A percentile compares a stretch with the other conserved stretches of the same genome.
Conservation (phyloP, 2,113 vertebrate genomes). For the Glaucomys volans region DNA sequence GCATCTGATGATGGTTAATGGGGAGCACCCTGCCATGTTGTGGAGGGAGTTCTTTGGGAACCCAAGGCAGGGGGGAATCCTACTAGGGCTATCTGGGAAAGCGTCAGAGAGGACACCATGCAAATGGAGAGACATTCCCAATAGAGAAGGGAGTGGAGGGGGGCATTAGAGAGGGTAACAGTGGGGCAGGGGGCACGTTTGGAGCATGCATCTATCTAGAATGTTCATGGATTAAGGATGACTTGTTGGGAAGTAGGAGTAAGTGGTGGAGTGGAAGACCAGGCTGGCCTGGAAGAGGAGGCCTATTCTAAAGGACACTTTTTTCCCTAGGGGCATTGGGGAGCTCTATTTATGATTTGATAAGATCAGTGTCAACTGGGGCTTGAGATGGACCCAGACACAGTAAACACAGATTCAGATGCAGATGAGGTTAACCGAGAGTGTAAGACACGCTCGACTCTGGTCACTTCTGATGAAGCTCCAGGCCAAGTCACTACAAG, state of each 20-base stretch:
- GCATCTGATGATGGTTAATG: too few relatives aligned
- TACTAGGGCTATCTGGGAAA: not conserved
- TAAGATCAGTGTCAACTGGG: not conserved
- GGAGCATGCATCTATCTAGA: not conserved
- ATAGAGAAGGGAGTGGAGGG: not conserved
- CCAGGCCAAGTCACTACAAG: not conserved
- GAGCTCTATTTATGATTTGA: not conserved
- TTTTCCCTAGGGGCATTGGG: not conserved
- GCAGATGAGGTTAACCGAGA: not conserved
- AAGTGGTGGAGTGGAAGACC: not conserved
- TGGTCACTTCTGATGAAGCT: not conserved
- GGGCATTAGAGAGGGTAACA: too few relatives aligned
- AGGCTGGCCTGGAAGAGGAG: not conserved
- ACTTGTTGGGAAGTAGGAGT: not conserved
- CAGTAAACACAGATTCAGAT: not conserved
- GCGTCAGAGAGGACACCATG: not conserved
- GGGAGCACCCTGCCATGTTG: not conserved
- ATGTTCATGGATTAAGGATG: not conserved
- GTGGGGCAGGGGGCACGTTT: not conserved
- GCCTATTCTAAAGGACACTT: not conserved
- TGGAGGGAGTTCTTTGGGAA: not conserved
- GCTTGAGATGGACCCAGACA: not conserved
- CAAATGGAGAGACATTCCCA: not conserved
- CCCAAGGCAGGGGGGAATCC: not conserved
- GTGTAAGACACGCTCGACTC: rapidly evolving